phyloP scores from a whole-genome alignment of 2,113 vertebrate species.

The Dermatemys mawii region DNA sequence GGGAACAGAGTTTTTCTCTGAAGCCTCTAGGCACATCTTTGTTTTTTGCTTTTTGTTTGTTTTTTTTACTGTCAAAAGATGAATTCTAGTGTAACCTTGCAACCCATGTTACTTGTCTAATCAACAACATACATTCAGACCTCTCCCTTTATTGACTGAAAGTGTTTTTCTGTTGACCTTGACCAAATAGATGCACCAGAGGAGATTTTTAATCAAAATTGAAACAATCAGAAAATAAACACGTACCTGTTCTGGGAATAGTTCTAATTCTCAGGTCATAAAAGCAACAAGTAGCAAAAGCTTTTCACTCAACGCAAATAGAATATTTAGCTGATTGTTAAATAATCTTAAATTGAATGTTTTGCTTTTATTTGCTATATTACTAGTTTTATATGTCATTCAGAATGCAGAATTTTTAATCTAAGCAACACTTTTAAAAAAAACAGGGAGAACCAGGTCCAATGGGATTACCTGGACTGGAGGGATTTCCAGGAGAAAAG shows the following conservation, averaged over 20 bases:
- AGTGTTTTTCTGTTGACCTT: slow-evolving; percentile 8
- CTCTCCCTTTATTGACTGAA: not conserved
- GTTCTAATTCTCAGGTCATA: not conserved
- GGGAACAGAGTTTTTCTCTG: not conserved
- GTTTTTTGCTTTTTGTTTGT: no score
- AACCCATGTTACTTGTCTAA: not conserved
- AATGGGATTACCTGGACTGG: slow-evolving; percentile 95
- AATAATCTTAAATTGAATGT: not conserved
- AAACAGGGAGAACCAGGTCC: slow-evolving; percentile 90
- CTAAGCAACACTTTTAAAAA: not conserved
- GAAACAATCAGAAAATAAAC: slow-evolving; percentile 25
- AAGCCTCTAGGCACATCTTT: not conserved
- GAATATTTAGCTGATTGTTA: not conserved
- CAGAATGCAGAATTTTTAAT: slow-evolving; percentile 34
- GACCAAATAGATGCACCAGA: not conserved
- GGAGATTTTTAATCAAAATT: slow-evolving; percentile 27
- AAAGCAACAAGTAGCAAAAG: not conserved
- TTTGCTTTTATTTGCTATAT: not conserved
- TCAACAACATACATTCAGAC: not conserved
- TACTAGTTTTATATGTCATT: not conserved
- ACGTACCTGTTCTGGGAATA: not conserved
- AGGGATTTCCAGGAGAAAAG: slow-evolving; percentile 95
- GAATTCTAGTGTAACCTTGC: not conserved
- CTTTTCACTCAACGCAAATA: slow-evolving; percentile 13
- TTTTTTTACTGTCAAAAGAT: not conserved